phyloP scores from a whole-genome alignment of 2,797 vertebrate species.

The Esox masquinongy region DNA sequence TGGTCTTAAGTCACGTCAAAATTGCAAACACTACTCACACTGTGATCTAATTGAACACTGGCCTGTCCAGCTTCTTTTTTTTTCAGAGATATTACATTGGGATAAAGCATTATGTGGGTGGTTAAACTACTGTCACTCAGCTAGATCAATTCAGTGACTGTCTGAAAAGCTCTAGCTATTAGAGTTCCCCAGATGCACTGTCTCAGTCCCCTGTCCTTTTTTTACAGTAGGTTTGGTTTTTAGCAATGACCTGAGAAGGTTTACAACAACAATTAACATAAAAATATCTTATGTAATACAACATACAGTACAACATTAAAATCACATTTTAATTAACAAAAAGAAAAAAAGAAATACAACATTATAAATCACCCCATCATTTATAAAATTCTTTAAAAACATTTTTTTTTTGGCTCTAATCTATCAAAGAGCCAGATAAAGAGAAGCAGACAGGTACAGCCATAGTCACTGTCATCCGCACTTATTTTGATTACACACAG shows the following conservation, averaged over 20 bases:
- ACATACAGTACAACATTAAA: too few relatives aligned
- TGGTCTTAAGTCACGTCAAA: not conserved
- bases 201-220: not conserved
- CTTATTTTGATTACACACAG: conserved; percentile 29
- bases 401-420: conserved; percentile 9
- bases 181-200: conserved; percentile 18
- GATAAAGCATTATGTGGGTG: not conserved
- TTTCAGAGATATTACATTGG: not conserved
- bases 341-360: too few relatives aligned
- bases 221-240: too few relatives aligned
- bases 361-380: too few relatives aligned
- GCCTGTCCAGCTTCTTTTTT: not conserved
- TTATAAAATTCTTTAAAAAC: too few relatives aligned
- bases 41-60: not conserved
- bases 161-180: not conserved
- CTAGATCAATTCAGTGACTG: not conserved
- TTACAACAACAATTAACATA: too few relatives aligned
- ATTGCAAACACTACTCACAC: not conserved
- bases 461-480: conserved; percentile 17
- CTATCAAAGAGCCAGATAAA: conserved; percentile 18
- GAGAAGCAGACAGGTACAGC: conserved; percentile 8
- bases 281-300: too few relatives aligned
- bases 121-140: not conserved
- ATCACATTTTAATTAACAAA: too few relatives aligned
- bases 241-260: too few relatives aligned